These are phyloP conservation scores for Ceryle rudis DNA, from an alignment of 2,797 vertebrate species.

Conservation along the genomic window DNA sequence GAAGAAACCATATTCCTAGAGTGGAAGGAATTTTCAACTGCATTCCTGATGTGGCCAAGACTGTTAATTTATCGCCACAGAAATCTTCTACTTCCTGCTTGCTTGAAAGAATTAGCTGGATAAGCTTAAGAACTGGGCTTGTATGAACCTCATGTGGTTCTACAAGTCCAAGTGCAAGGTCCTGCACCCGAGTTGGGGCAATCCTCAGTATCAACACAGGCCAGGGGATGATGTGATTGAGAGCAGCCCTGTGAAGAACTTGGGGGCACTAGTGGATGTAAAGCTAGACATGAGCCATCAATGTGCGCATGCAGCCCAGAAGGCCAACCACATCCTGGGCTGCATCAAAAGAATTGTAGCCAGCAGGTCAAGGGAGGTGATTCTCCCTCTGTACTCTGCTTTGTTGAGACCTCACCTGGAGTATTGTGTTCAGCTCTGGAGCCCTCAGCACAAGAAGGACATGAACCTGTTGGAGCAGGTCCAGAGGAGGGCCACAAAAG, in stretches of 20 bases:
- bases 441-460: neutral
- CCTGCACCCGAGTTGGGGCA: neutral
- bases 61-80: neutral
- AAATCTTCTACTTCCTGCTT: neutral
- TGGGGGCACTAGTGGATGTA: neutral
- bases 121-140: neutral
- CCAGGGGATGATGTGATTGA: neutral
- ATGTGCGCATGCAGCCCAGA: neutral
- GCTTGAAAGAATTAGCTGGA: neutral
- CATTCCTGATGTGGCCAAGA: neutral
- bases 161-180: neutral
- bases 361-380: neutral
- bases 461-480: neutral
- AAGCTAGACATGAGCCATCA: neutral
- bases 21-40: neutral
- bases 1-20: neutral
- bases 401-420: neutral
- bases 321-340: neutral
- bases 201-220: neutral
- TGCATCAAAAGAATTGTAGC: neutral
- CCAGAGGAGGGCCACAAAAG: neutral
- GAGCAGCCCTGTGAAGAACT: neutral
- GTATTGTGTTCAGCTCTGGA: neutral
- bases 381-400: neutral
- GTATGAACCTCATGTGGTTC: neutral